phyloP scores from a whole-genome alignment of 2,888 invertebrate species.

The Lasioglossum pauxillum region DNA sequence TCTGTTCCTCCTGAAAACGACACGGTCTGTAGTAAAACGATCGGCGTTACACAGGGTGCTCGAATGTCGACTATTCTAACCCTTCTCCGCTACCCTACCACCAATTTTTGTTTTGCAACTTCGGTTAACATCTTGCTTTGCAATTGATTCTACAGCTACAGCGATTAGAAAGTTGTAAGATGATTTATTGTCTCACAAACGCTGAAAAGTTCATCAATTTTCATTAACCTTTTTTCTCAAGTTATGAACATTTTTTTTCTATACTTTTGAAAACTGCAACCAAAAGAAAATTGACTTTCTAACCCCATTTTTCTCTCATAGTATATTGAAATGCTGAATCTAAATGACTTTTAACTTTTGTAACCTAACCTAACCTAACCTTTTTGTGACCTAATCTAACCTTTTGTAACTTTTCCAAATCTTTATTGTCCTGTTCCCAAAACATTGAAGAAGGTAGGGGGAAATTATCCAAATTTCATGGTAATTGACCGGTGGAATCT shows the following conservation, averaged over 20 bases:
- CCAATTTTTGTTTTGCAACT: neutral
- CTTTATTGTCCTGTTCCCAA: no score
- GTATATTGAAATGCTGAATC: no score
- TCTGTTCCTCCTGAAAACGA: conserved; percentile 71
- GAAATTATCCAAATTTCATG: neutral
- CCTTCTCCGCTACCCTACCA: no score
- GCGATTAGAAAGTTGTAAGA: neutral
- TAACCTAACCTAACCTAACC: no score
- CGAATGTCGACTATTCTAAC: neutral
- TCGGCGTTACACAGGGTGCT: neutral
- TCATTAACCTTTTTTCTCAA: neutral
- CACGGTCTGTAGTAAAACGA: conserved; percentile 1
- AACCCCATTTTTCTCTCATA: no score
- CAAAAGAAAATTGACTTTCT: no score
- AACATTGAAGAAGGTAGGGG: neutral
- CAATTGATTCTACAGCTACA: neutral
- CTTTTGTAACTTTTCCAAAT: no score
- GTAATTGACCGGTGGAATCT: neutral
- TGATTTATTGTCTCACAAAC: neutral
- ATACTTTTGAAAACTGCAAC: no score
- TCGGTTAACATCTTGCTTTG: neutral
- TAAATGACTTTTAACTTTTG: no score
- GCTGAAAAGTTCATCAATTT: neutral
- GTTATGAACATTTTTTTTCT: no score
- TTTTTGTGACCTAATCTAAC: no score